These are phyloP conservation scores for Centrocercus urophasianus DNA, from an alignment of 2,113 vertebrate genomes.

Conservation along the genomic window DNA sequence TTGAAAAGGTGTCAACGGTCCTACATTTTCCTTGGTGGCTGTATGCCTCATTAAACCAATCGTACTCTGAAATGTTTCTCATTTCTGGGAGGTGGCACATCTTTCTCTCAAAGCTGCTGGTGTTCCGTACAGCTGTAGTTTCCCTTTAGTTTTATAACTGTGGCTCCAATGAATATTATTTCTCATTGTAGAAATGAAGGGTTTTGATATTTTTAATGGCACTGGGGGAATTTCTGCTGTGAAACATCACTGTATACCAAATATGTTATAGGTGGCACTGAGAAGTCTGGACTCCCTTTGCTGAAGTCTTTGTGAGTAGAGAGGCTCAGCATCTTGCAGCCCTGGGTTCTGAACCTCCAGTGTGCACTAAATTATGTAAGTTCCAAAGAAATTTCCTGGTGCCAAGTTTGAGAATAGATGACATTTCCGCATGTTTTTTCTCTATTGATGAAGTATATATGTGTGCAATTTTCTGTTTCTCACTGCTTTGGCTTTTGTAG, in stretches of 20 bases:
- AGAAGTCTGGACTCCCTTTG: neutral
- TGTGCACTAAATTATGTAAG: neutral
- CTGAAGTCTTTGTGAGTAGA: neutral
- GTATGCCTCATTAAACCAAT: neutral
- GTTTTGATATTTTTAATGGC: neutral
- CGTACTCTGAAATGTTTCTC: neutral
- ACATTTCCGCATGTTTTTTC: conserved; percentile 31
- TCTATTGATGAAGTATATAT: neutral
- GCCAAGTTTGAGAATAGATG: conserved; percentile 14
- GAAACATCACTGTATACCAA: accelerated
- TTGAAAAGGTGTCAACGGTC: neutral
- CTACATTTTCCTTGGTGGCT: neutral
- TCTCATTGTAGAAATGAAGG: neutral
- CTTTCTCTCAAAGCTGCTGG: neutral
- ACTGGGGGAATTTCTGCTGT: neutral
- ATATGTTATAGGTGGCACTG: neutral
- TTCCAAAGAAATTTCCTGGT: neutral
- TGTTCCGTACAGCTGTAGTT: neutral
- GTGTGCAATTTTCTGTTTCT: conserved; percentile 13
- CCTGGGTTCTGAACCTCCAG: neutral
- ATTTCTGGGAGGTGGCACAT: neutral
- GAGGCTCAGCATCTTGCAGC: neutral
- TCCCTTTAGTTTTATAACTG: neutral
- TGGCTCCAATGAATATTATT: neutral
- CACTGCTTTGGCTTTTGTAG: neutral